Evolutionary conservation across 1,140 invertebrate species (phyloP).

Genomic region (Drosophila watanabei): DNA sequence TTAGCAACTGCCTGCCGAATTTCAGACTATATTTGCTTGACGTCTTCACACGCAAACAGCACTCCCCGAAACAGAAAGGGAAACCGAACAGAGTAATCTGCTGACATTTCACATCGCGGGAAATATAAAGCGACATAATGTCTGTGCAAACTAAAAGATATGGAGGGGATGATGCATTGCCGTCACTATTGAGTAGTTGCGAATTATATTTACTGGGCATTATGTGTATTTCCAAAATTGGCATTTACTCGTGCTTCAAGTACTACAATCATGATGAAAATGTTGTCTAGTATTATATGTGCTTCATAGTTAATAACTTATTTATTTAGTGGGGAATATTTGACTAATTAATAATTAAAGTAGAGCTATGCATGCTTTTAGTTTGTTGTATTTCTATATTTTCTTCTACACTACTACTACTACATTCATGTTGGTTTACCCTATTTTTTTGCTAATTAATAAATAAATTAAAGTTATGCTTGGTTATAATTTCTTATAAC

Average conservation of each 20-base stretch:
- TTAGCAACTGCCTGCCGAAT: conserved; percentile 53
- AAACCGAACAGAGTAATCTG: conserved; percentile 10
- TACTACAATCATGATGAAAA: background rate
- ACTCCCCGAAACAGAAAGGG: conserved; percentile 17
- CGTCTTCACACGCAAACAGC: conserved; percentile 53
- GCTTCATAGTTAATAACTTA: background rate
- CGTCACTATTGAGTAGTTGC: conserved; percentile 6
- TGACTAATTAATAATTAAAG: background rate
- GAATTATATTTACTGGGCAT: conserved; percentile 5
- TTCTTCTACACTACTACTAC: too few species aligned
- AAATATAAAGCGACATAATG: conserved; percentile 1
- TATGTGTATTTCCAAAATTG: background rate
- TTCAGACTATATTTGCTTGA: conserved; percentile 40
- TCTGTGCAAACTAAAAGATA: background rate
- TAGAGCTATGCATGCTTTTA: background rate
- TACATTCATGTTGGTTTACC: too few species aligned
- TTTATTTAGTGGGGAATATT: background rate
- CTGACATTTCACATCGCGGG: background rate
- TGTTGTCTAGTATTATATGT: background rate
- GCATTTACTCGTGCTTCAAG: background rate
- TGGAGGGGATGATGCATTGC: background rate
- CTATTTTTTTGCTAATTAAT: too few species aligned
- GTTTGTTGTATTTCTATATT: background rate
- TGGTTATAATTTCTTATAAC: too few species aligned
- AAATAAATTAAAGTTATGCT: too few species aligned